Evolutionary conservation across 2,797 vertebrate genomes (phyloP), one percentile per base, ranked within the genome.

Genomic region (Erethizon dorsatum): DNA sequence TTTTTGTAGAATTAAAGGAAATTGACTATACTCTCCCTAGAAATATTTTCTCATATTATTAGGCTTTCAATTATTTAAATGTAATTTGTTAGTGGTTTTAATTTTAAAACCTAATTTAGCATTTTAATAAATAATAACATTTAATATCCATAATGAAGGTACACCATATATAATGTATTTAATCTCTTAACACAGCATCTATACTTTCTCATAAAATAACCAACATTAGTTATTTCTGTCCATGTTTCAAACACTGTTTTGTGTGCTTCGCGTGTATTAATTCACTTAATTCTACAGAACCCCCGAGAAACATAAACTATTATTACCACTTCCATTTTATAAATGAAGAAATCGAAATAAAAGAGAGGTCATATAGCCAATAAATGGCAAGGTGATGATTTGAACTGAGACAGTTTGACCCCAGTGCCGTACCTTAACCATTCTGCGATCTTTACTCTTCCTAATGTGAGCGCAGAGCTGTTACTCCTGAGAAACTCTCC

Each of bases 61-160:
- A 96, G 52, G 37, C 37, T 96, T 67, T 97, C 95, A 97, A 97
- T 97, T 97, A 97, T 97, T 98, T 97, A 97, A 94, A 88, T 79
- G 90, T 93, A 96, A 93, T 97, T 96, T 98, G 80, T 97, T 95
- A 97, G 89, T 94, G 78, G 84, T 88, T 97, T 98, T 97, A 96
- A 97, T 97, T 98, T 98, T 96, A 97, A 97, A 96, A 86, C 87
- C 84, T 94, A 97, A 94, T 97, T 97, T 96, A 96, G 75, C 91
- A 97, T 90, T 97, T 97, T 96, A 97, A 97, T 97, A 98, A 97
- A 97, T 97, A 98, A 97, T 97, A 97, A 96, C 89, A 96, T 96
- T 96, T 97, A 97, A 97, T 97, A 97, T 92, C 91, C 90, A 95
- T 94, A 97, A 97, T 85, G 87, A 97, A 77, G 0, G 15, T 90